Base-by-base conservation (phyloP, 1,140 invertebrate species). In the Drosophila lacertosa region DNA sequence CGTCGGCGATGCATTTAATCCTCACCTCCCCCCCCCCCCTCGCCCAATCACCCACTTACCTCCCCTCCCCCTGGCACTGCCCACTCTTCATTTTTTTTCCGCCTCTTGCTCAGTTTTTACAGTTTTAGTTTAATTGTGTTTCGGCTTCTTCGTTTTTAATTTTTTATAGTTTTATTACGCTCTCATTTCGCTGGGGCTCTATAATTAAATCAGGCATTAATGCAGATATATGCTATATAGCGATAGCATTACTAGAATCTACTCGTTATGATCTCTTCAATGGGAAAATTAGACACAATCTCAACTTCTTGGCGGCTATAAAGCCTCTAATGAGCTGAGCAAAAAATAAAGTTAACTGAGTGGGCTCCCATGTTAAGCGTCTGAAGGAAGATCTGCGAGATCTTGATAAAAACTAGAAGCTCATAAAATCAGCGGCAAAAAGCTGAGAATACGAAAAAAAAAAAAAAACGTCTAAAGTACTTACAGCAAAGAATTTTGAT, bases 201-300 rank as follows among this genome's bases (percentile, higher is more conserved):
- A 47, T 84, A 77, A 84, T 84, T 84, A 77, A 77, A 74, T 86
- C 55, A 66, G 42, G 33, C 20, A 78, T 66, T 73, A 84, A 65
- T 76, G 44, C 33, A 63, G 48, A 22, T 57, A 58, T 74, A 77
- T 74, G 45, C 53, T 29, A 59, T 32, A 53, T 45, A n/a, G 15
- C 22, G 26, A 29, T 29, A 29, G 15, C 22, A 45, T 16, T 24
- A 47, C 18, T 11, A 13, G 37, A 59, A 60, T 37, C 47, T 16
- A 18, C 33, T 55, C 20, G 33, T 64, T 64, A 55, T 33, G 50
- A 33, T 45, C 18, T 57, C 4, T 20, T 10, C 4, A 55, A 45
- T 35, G 62, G 4, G 7, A 60, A 29, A 40, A 44, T 16, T 1
- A 11, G 26, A 33, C 2, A 9, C 32, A 39, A 35, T 15, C 18